Evolutionary conservation across 1,140 invertebrate species (phyloP).

Genomic region (Tetraneura akinire): DNA sequence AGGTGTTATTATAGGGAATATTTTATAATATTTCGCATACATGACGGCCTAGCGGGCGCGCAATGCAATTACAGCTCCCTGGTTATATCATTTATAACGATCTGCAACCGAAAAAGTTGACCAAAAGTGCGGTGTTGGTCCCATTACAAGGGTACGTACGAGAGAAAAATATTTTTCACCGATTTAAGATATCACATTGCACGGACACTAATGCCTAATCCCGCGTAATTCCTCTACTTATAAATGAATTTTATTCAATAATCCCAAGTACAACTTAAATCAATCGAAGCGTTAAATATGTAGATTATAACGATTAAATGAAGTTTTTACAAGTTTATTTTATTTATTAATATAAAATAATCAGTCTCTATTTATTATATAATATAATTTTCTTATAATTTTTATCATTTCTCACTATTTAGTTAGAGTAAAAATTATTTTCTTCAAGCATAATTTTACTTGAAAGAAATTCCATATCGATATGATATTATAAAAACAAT

Average conservation of each 20-base stretch:
- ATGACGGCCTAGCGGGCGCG: slow-evolving; percentile 20
- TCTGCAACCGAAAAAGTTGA: slow-evolving; percentile 45
- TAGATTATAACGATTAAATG: no score
- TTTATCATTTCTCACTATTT: no score
- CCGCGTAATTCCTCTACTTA: background rate
- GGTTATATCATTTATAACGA: slow-evolving; percentile 40
- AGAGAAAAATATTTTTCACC: slow-evolving; percentile 32
- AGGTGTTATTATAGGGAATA: slow-evolving; percentile 50
- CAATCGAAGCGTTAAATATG: background rate
- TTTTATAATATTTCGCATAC: slow-evolving; percentile 46
- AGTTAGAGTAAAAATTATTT: no score
- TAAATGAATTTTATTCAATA: background rate
- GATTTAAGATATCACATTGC: slow-evolving; percentile 13
- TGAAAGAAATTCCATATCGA: no score
- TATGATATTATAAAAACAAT: no score
- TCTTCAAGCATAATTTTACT: no score
- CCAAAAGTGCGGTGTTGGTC: slow-evolving; percentile 1
- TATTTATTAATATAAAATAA: no score
- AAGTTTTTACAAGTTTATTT: no score
- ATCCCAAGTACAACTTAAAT: background rate
- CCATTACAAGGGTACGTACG: slow-evolving; percentile 17
- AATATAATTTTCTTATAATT: no score
- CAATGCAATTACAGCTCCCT: slow-evolving; percentile 47
- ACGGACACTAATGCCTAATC: background rate
- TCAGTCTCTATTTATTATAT: no score